Evolutionary conservation across 2,113 vertebrate species (phyloP).

Genomic region (Hemiprocne comata): DNA sequence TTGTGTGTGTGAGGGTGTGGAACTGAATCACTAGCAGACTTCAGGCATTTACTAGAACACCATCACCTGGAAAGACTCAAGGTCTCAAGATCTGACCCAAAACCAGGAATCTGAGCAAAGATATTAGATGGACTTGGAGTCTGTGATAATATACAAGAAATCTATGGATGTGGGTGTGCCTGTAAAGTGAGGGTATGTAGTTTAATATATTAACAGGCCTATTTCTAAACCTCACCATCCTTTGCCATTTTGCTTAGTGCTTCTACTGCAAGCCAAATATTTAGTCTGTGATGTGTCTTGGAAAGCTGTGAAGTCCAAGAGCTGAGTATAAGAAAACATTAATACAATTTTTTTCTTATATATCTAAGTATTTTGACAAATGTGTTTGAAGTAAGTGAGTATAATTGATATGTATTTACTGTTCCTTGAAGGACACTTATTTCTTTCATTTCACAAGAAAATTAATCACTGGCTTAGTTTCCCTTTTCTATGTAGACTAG

Average conservation of each 20-base stretch:
- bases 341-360: background rate
- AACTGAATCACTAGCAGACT: background rate
- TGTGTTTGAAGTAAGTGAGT: background rate
- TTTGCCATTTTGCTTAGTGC: background rate
- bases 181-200: background rate
- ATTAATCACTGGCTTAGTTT: background rate
- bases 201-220: background rate
- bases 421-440: background rate
- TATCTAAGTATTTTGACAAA: background rate
- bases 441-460: background rate
- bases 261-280: background rate
- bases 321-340: background rate
- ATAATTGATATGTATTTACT: background rate
- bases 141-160: background rate
- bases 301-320: background rate
- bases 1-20: background rate
- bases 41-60: background rate
- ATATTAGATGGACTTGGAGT: background rate
- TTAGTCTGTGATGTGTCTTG: background rate
- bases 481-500: background rate
- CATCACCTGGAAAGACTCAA: background rate
- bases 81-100: background rate
- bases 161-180: background rate
- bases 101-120: background rate
- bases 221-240: background rate